Evolutionary conservation across 2,888 invertebrate species (phyloP), one percentile per base, ranked within the genome.

Genomic region (Trachelus iudaicus): DNA sequence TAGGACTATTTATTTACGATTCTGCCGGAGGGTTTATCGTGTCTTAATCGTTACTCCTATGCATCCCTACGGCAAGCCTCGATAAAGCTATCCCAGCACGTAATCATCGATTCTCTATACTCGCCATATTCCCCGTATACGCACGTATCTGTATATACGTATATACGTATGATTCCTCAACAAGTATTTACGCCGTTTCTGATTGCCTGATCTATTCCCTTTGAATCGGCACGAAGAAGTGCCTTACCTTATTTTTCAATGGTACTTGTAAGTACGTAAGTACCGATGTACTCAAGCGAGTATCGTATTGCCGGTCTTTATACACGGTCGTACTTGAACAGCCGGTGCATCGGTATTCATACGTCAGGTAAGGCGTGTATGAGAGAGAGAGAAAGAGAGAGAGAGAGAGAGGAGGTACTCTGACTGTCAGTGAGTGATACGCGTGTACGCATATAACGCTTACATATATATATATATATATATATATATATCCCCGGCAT

Each of bases 1-100:
- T n/a, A 74, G 76, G 79, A 79, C 75, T 79, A 79, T 79, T 79
- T 79, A 79, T 79, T 79, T 79, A 79, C 79, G 75, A 77, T 75
- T 77, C 1, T 11, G 76, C 75, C 34, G 30, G 33, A 73, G 9
- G 33, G 71, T 13, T 13, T 34, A 69, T 34, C 76, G 69, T 12
- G 35, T 69, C 30, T 34, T 71, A 31, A 69, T 31, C 76, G 69
- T 76, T 69, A 76, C 35, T 69, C 13, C 69, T 71, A 4, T 76
- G 34, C 30, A 76, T 73, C 75, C 71, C 75, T 34, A 33, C 9
- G 15, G 12, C 11, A 73, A 75, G 73, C 76, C 79, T 76, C 79
- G 80, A 80, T 80, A 80, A 80, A 80, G 79, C 75, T 80, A 80
- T 80, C 80, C 80, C 75, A 35, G 56, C 34, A 56, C 71, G 56